Evolutionary conservation across 2,797 vertebrate species (phyloP).

Genomic region (Corythornis leucogaster): DNA sequence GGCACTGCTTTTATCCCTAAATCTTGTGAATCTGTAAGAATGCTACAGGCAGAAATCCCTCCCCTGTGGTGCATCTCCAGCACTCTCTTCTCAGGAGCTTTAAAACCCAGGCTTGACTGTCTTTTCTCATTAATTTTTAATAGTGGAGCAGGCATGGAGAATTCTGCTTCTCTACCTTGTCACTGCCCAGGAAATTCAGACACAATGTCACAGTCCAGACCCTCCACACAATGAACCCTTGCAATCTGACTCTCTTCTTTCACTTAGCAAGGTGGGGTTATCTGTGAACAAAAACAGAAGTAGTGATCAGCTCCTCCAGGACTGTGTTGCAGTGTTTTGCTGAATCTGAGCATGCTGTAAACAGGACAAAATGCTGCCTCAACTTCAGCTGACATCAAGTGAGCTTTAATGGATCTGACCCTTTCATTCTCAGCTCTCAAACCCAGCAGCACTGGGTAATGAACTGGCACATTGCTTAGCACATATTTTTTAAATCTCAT

Average conservation of each 20-base stretch:
- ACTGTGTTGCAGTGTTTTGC: slow-evolving; percentile 3
- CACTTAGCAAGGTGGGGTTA: background rate
- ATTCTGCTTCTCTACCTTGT: background rate
- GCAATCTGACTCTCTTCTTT: background rate
- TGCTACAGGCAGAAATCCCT: background rate
- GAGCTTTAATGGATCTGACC: slow-evolving; percentile 57
- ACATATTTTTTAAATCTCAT: slow-evolving; percentile 76
- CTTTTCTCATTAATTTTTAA: background rate
- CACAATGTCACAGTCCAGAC: background rate
- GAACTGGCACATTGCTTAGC: slow-evolving; percentile 67
- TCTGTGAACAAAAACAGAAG: background rate
- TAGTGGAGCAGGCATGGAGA: background rate
- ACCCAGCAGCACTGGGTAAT: slow-evolving; percentile 14
- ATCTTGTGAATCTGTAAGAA: background rate
- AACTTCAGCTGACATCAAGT: slow-evolving; percentile 14
- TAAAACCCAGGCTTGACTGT: background rate
- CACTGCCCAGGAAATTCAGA: background rate
- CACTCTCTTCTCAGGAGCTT: background rate
- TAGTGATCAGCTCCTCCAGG: background rate
- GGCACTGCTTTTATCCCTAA: background rate
- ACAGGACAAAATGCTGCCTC: slow-evolving; percentile 17
- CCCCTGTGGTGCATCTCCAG: background rate
- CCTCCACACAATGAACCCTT: background rate
- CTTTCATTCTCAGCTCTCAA: slow-evolving; percentile 58
- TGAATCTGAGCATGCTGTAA: background rate